Percentiles rank a stretch among this genome's conserved stretches.
These are phyloP conservation scores for Canis aureus DNA, from an alignment of 2,113 vertebrate genomes.

Conservation along the genomic window DNA sequence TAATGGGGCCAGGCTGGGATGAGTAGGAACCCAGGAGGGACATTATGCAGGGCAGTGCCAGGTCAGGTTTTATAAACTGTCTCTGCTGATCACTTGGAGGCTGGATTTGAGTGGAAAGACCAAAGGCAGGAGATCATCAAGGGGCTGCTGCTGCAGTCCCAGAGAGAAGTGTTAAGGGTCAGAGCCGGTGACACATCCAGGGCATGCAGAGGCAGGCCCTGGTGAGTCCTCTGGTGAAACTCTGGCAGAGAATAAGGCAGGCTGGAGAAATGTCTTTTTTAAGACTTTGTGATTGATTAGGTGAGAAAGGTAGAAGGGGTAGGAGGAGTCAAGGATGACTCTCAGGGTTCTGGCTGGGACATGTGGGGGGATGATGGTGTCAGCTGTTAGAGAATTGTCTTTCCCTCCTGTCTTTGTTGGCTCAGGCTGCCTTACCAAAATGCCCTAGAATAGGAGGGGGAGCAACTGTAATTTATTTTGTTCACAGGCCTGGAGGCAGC, in stretches of 20 bases:
- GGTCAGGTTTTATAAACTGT: not conserved
- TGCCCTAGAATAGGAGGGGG: not conserved
- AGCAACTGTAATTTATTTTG: not conserved
- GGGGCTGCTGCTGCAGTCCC: not conserved
- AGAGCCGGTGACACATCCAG: not conserved
- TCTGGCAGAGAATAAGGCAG: not conserved
- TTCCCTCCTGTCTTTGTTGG: not conserved
- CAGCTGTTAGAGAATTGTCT: not conserved
- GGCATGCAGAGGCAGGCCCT: not conserved
- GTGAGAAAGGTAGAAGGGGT: not conserved
- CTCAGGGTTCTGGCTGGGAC: not conserved
- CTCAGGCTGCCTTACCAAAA: not conserved
- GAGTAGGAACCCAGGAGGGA: not conserved
- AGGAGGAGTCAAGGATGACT: not conserved
- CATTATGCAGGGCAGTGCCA: not conserved
- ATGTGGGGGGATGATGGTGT: not conserved
- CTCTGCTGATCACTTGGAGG: not conserved
- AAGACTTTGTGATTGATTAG: not conserved
- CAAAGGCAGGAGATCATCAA: not conserved
- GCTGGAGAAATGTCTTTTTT: not conserved
- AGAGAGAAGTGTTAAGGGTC: not conserved
- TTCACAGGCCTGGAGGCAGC: not conserved
- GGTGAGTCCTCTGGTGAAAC: not conserved
- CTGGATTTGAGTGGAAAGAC: not conserved
- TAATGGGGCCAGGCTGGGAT: accelerated